These are phyloP conservation scores for Oppia nitens DNA, from an alignment of 1,140 invertebrate species.

Conservation along the genomic window DNA sequence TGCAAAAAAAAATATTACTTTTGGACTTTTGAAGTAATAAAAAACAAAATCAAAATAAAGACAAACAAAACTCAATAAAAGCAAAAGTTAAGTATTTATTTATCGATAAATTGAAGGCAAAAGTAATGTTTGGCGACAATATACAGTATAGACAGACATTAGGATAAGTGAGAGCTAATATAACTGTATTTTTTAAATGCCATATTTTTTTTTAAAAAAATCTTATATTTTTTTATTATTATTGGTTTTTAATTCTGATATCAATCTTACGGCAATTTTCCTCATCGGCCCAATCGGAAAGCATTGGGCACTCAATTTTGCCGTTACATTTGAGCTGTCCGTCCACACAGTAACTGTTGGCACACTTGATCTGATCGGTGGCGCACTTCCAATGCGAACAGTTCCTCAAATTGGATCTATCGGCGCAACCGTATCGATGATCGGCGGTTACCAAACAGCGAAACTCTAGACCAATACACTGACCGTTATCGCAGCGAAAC, in stretches of 20 bases:
- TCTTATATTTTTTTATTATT: background rate
- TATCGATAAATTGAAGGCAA: too few species aligned
- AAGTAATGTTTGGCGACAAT: background rate
- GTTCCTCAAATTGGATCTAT: slow-evolving; percentile 15
- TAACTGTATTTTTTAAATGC: too few species aligned
- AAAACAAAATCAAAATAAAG: too few species aligned
- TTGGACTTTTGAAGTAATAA: too few species aligned
- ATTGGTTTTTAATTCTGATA: background rate
- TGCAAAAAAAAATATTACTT: too few species aligned
- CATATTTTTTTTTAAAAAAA: background rate
- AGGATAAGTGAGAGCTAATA: background rate
- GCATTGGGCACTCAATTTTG: slow-evolving; percentile 15
- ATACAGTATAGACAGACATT: background rate
- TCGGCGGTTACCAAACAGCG: slow-evolving; percentile 12
- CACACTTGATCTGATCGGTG: slow-evolving; percentile 2
- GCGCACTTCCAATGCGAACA: background rate
- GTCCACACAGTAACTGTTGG: slow-evolving; percentile 13
- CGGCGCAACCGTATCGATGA: slow-evolving; percentile 10
- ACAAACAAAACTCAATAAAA: too few species aligned
- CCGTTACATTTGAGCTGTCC: slow-evolving; percentile 18
- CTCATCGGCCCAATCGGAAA: slow-evolving; percentile 20
- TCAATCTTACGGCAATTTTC: slow-evolving; percentile 11
- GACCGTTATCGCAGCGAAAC: slow-evolving; percentile 13
- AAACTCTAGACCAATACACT: slow-evolving; percentile 11
- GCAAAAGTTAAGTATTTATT: too few species aligned